Base-by-base conservation (phyloP, 2,113 vertebrate genomes). In the Struthidea cinerea region DNA sequence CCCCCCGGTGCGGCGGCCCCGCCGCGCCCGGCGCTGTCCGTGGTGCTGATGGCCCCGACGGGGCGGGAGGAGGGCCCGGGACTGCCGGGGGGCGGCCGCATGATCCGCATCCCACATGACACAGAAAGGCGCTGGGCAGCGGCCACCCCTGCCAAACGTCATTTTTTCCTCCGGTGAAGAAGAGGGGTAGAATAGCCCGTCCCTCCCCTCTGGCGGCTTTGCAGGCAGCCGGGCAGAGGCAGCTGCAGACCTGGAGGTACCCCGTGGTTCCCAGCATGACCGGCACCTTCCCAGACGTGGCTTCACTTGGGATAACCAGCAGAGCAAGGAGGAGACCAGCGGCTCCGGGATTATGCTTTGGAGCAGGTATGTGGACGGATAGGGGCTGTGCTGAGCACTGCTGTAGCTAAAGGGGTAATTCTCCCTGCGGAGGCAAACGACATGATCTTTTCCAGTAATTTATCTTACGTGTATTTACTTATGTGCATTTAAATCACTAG, bases 81-180 rank as follows among this genome's bases (percentile, higher is more conserved):
- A 64, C 33, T 28, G 46, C 26, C n/a, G 39, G 33, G 57, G 84
- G 68, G 52, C 56, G 79, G 93, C 91, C 97, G 96, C 97, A 76
- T 55, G 95, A 97, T 95, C 93, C 42, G 47, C 94, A n/a, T 93
- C 93, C 96, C 97, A 76, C 97, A 94, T 96, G 97, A 97, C 94
- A 92, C 93, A 27, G 87, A 91, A 52, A 74, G 94, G 46, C 69
- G 79, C 53, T 7, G 93, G 60, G 76, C 67, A 35, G 83, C 86
- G 64, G 82, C 90, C 94, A 41, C n/a, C 85, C 70, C 88, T 70
- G 90, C 44, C 20, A 35, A 81, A 68, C 96, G 95, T 95, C 97
- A 94, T 97, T 68, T 69, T 70, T 18, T 0, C 78, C 93, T 93
- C 64, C 70, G 11, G 42, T 75, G 71, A 85, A 87, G 93, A 56